Percentiles rank a stretch among this genome's conserved stretches.
Conservation (phyloP, 2,797 vertebrate species). For the Onychomys leucogaster region DNA sequence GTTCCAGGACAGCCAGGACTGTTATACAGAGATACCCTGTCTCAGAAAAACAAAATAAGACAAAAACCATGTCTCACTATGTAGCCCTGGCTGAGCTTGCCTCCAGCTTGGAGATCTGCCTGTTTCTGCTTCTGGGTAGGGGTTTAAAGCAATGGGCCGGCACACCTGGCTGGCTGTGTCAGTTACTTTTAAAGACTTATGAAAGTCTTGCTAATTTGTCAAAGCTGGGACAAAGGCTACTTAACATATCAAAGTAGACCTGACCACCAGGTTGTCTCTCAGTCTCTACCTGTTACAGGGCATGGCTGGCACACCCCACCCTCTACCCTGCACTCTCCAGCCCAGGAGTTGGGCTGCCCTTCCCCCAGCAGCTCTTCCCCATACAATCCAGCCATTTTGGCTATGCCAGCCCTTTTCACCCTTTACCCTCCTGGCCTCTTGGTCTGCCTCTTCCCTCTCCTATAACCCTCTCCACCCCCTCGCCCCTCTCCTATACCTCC, state of each 20-base stretch:
- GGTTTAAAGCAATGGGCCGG: neutral
- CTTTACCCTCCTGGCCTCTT: neutral
- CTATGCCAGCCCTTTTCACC: neutral
- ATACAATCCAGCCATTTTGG: neutral
- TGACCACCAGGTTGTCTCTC: neutral
- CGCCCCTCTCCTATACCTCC: no score
- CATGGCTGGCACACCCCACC: neutral
- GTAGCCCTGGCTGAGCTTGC: neutral
- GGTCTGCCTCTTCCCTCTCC: neutral
- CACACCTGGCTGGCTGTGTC: neutral
- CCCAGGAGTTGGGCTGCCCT: neutral
- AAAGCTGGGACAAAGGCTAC: neutral
- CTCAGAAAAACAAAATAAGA: neutral
- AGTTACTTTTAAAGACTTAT: neutral
- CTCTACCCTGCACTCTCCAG: neutral
- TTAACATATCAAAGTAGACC: neutral
- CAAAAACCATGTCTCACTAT: neutral
- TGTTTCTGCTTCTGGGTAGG: neutral
- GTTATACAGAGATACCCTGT: neutral
- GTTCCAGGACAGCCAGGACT: neutral
- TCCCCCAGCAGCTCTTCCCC: neutral
- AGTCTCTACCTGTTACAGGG: neutral
- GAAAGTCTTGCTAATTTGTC: neutral
- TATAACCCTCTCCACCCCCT: no score
- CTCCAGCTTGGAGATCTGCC: neutral